Conservation (phyloP, 2,888 invertebrate genomes). For the Spatulosminthurus flaviceps region DNA sequence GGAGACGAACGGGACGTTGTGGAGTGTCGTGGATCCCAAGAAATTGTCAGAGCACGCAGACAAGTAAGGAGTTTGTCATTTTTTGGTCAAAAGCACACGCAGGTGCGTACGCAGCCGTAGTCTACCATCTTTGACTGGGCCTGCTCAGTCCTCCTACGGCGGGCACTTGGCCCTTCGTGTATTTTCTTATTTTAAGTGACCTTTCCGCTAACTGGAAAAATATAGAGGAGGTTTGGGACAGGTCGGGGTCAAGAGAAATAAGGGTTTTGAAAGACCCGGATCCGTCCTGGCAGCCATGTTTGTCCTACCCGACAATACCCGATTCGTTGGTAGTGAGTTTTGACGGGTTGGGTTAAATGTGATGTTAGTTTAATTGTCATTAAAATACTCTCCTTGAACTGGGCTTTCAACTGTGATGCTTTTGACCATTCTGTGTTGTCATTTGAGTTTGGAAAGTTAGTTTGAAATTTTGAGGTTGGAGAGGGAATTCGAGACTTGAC, state of each 20-base stretch:
- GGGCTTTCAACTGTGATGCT: background rate
- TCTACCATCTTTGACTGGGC: constrained; percentile 84
- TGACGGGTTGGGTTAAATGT: background rate
- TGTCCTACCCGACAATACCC: constrained; percentile 40
- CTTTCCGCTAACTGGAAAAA: constrained; percentile 1
- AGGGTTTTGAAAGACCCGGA: background rate
- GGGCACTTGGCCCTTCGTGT: constrained; percentile 66
- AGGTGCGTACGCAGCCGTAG: constrained; percentile 98
- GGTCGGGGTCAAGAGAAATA: background rate
- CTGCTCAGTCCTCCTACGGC: constrained; percentile 75
- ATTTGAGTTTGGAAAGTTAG: background rate
- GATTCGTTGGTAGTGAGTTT: background rate
- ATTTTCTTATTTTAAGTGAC: constrained; percentile 57
- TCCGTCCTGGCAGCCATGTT: constrained; percentile 44
- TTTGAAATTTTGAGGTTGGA: constrained; percentile 23
- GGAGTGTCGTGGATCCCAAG: background rate
- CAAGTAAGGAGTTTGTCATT: constrained; percentile 59
- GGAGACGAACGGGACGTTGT: background rate
- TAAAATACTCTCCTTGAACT: background rate
- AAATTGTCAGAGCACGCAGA: constrained; percentile 44
- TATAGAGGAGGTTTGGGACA: background rate
- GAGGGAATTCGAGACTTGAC: constrained; percentile 19
- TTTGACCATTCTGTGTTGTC: background rate
- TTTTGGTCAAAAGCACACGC: constrained; percentile 71
- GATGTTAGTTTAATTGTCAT: constrained; percentile 9